Conservation (phyloP, 1,140 invertebrate species). For the Procambarus clarkii region DNA sequence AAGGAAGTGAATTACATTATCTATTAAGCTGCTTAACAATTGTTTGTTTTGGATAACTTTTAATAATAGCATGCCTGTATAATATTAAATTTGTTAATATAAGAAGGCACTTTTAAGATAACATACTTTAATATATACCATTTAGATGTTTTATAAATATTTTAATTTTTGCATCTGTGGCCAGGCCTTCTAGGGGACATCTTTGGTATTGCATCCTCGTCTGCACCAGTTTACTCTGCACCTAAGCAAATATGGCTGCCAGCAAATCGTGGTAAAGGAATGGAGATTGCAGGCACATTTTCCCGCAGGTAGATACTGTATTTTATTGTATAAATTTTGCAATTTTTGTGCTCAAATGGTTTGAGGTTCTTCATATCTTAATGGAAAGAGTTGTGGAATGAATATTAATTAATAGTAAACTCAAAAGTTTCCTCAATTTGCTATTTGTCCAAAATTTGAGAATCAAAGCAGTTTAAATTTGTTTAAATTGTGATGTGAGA, state of each 20-base stretch:
- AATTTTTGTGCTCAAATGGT: too few relatives aligned
- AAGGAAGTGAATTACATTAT: too few relatives aligned
- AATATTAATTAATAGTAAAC: too few relatives aligned
- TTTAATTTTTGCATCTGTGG: background rate
- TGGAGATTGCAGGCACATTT: slow-evolving; percentile 98
- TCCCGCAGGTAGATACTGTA: slow-evolving; percentile 81
- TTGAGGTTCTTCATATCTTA: too few relatives aligned
- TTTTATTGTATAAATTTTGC: background rate
- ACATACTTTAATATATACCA: background rate
- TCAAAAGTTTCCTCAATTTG: too few relatives aligned
- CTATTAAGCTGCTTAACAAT: too few relatives aligned
- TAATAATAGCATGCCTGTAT: background rate
- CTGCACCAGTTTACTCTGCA: slow-evolving; percentile 82
- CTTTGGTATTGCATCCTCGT: slow-evolving; percentile 86
- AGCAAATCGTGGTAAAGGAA: slow-evolving; percentile 96
- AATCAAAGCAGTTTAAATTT: too few relatives aligned
- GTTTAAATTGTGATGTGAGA: too few relatives aligned
- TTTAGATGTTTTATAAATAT: background rate
- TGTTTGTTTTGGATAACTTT: too few relatives aligned
- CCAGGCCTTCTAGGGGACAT: slow-evolving; percentile 90
- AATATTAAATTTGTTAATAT: background rate
- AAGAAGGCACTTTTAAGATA: background rate
- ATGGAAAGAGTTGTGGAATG: too few relatives aligned
- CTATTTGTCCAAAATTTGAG: too few relatives aligned
- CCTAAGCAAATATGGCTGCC: slow-evolving; percentile 95